These are phyloP conservation scores for Pollicipes pollicipes DNA, from an alignment of 1,140 invertebrate species.

Conservation along the genomic window DNA sequence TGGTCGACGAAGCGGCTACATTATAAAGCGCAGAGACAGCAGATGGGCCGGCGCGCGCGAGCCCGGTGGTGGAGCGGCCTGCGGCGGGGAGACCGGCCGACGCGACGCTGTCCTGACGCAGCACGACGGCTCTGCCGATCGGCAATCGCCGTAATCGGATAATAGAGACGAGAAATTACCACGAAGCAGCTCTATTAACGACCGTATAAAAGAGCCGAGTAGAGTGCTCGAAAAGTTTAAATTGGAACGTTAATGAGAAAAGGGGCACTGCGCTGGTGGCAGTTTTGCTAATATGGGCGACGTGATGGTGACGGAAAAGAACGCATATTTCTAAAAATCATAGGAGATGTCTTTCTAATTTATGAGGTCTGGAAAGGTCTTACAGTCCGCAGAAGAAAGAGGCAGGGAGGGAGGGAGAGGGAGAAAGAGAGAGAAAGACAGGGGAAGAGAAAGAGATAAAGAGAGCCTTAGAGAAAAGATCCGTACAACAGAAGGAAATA, in stretches of 20 bases:
- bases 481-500: no score
- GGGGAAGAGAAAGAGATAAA: not conserved
- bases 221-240: not conserved
- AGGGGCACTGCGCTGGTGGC: not conserved
- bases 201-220: not conserved
- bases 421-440: not conserved
- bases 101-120: no score
- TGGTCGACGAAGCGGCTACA: no score
- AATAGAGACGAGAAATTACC: not conserved
- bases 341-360: no score
- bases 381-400: not conserved
- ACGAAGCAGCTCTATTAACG: not conserved
- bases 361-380: no score
- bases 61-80: no score
- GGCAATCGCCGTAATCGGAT: not conserved
- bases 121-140: not conserved
- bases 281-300: not conserved
- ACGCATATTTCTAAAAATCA: no score
- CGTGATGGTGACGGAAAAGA: no score
- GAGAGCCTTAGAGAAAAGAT: not conserved
- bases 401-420: no score
- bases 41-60: no score
- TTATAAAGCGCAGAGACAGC: no score
- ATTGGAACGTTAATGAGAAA: constrained; percentile 1
- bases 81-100: no score